These are phyloP conservation scores for Ramphastos sulfuratus DNA, from an alignment of 2,113 vertebrate genomes.

Conservation along the genomic window DNA sequence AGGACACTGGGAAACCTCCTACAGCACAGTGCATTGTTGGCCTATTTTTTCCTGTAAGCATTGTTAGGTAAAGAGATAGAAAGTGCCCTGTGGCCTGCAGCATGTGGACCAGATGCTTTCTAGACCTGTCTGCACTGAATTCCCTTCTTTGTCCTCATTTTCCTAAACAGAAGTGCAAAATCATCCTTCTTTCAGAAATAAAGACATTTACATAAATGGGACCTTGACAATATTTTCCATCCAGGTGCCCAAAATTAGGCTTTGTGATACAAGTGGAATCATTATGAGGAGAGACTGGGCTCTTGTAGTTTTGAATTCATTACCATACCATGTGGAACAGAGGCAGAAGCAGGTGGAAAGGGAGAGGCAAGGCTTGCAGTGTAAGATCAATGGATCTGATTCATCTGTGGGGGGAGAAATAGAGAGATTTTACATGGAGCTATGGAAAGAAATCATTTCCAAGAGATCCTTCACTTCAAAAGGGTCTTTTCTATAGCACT, in stretches of 20 bases:
- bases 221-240: background rate
- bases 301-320: background rate
- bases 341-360: background rate
- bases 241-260: background rate
- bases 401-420: background rate
- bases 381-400: background rate
- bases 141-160: background rate
- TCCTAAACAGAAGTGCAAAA: background rate
- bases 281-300: background rate
- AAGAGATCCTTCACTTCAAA: background rate
- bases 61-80: background rate
- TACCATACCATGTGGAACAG: background rate
- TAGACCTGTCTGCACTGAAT: background rate
- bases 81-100: background rate
- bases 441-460: background rate
- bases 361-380: background rate
- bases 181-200: background rate
- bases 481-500: background rate
- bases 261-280: background rate
- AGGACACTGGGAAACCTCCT: background rate
- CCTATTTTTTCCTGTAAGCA: background rate
- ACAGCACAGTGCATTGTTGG: background rate
- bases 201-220: background rate
- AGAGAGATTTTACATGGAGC: background rate
- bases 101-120: background rate